phyloP scores from a whole-genome alignment of 2,113 vertebrate species.

The western clawed frog (Xenopus tropicalis) region UCB_Xtro_10.0 CM004447.2:22352501-22353000 shows the following conservation, averaged over 20 bases:
- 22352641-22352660: slow-evolving; percentile 59
- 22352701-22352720: slow-evolving; percentile 58
- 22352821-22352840: too few species aligned
- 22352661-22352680: slow-evolving; percentile 55
- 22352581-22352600: slow-evolving; percentile 53
- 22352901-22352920: too few species aligned
- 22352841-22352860: too few species aligned
- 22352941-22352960: too few species aligned
- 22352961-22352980: too few species aligned
- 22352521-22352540: slow-evolving; percentile 46
- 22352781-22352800: not conserved
- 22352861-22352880: too few species aligned
- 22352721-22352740: slow-evolving; percentile 47
- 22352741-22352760: slow-evolving; percentile 50
- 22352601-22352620: slow-evolving; percentile 52
- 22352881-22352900: too few species aligned
- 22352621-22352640: slow-evolving; percentile 63
- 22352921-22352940: too few species aligned
- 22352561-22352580: slow-evolving; percentile 52
- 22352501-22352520: slow-evolving; percentile 57
- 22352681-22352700: slow-evolving; percentile 56
- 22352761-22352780: slow-evolving; percentile 39
- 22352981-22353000: too few species aligned
- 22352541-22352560: slow-evolving; percentile 57
- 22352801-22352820: too few species aligned